Evolutionary conservation across 1,140 invertebrate species (phyloP).

Genomic region (Drosophila elegans): DNA sequence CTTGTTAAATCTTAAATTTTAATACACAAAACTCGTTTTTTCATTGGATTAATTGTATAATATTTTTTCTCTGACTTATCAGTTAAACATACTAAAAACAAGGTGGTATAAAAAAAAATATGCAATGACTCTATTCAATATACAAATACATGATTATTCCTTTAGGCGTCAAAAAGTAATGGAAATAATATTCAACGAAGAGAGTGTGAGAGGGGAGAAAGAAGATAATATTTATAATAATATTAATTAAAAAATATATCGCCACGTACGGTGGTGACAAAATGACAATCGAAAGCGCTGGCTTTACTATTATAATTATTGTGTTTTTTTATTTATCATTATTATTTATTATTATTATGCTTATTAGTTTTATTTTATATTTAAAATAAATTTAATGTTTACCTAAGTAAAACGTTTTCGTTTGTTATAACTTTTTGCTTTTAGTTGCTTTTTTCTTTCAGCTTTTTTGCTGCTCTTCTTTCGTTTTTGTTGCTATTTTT

Average conservation of each 20-base stretch:
- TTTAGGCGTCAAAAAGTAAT: slow-evolving; percentile 17
- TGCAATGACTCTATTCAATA: slow-evolving; percentile 45
- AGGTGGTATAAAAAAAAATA: slow-evolving; percentile 45
- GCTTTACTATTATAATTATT: slow-evolving; percentile 45
- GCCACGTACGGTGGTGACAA: background rate
- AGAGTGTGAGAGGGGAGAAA: slow-evolving; percentile 10
- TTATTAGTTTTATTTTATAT: slow-evolving; percentile 53
- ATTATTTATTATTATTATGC: slow-evolving; percentile 38
- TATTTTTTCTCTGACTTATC: slow-evolving; percentile 8
- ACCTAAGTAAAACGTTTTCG: slow-evolving; percentile 42
- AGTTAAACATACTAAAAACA: slow-evolving; percentile 41
- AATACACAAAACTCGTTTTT: slow-evolving; percentile 18
- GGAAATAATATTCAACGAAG: slow-evolving; percentile 15
- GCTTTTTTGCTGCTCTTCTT: slow-evolving; percentile 1
- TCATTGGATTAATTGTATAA: slow-evolving; percentile 15
- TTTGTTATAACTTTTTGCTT: slow-evolving; percentile 35
- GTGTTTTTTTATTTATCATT: slow-evolving; percentile 35
- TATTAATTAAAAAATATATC: slow-evolving; percentile 27
- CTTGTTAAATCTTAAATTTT: slow-evolving; percentile 4
- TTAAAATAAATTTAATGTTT: slow-evolving; percentile 59
- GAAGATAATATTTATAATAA: slow-evolving; percentile 18
- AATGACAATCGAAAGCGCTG: slow-evolving; percentile 48
- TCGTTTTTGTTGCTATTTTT: slow-evolving; percentile 1
- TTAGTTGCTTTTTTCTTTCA: slow-evolving; percentile 16
- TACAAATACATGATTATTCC: slow-evolving; percentile 33